These are phyloP conservation scores for Odontophorus gujanensis DNA, from an alignment of 2,113 vertebrate genomes.

Conservation along the genomic window DNA sequence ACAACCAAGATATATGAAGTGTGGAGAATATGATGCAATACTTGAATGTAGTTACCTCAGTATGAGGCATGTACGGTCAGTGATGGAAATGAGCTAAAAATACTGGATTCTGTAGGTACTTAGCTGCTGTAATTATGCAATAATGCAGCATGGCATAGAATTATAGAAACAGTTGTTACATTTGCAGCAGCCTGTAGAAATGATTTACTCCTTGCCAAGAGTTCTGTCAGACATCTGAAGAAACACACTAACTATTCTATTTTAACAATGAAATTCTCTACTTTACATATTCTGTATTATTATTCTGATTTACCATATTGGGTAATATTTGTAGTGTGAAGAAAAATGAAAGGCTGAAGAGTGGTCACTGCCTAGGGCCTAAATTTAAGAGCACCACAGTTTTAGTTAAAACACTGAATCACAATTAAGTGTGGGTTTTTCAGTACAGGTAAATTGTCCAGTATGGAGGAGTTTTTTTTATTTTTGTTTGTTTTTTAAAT, in stretches of 20 bases:
- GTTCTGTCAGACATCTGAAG: not conserved
- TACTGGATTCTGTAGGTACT: not conserved
- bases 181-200: conserved; percentile 9
- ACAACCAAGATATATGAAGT: not conserved
- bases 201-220: not conserved
- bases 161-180: not conserved
- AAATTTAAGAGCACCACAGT: not conserved
- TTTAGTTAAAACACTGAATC: not conserved
- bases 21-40: conserved; percentile 66
- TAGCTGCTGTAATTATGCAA: not conserved
- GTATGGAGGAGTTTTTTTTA: not conserved
- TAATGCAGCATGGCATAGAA: not conserved
- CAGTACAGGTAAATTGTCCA: not conserved
- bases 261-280: not conserved
- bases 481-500: not conserved
- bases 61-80: not conserved
- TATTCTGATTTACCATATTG: not conserved
- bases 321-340: not conserved
- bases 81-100: conserved; percentile 51
- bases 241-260: not conserved
- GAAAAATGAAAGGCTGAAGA: not conserved
- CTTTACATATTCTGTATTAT: not conserved
- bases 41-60: conserved; percentile 52
- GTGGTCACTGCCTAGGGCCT: not conserved
- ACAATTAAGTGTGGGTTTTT: not conserved